These are phyloP conservation scores for Miichthys miiuy DNA, from an alignment of 2,797 vertebrate species.

Conservation along the genomic window DNA sequence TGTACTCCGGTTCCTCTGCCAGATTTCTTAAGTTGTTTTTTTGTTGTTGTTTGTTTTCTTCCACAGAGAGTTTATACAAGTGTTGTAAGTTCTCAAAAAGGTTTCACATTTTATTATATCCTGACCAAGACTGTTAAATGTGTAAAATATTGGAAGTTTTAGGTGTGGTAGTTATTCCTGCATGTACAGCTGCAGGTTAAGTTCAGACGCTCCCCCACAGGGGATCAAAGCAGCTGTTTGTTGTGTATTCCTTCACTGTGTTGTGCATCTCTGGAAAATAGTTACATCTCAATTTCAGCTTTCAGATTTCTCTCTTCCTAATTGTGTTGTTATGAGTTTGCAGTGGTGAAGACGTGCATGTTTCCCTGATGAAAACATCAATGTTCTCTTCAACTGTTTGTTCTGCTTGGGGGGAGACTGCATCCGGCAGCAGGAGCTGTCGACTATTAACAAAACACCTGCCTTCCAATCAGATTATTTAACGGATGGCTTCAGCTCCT, in stretches of 20 bases:
- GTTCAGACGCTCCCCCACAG: not conserved
- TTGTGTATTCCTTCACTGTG: not conserved
- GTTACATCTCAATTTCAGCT: not conserved
- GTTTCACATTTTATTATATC: not conserved
- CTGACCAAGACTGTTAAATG: not conserved
- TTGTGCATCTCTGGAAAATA: not conserved
- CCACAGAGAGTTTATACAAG: not conserved
- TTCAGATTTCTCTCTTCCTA: not conserved
- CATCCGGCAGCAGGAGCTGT: constrained; percentile 27
- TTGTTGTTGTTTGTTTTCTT: not conserved
- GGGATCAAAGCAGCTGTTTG: not conserved
- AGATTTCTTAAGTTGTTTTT: not conserved
- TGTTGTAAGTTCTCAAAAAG: not conserved
- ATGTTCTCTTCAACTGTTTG: constrained; percentile 36
- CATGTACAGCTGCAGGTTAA: not conserved
- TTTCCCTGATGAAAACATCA: constrained; percentile 29
- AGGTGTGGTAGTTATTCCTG: too few species aligned
- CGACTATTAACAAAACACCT: constrained; percentile 49
- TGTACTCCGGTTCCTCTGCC: not conserved
- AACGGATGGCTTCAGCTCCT: constrained; percentile 16
- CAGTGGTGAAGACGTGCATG: not conserved
- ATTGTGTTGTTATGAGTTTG: constrained; percentile 10
- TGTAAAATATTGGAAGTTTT: not conserved
- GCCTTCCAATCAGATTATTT: constrained; percentile 44
- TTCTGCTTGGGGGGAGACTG: constrained; percentile 23